Percentiles rank a stretch among this genome's conserved stretches.
phyloP scores from a whole-genome alignment of 2,797 vertebrate genomes.

The Sebastes dallii region DNA sequence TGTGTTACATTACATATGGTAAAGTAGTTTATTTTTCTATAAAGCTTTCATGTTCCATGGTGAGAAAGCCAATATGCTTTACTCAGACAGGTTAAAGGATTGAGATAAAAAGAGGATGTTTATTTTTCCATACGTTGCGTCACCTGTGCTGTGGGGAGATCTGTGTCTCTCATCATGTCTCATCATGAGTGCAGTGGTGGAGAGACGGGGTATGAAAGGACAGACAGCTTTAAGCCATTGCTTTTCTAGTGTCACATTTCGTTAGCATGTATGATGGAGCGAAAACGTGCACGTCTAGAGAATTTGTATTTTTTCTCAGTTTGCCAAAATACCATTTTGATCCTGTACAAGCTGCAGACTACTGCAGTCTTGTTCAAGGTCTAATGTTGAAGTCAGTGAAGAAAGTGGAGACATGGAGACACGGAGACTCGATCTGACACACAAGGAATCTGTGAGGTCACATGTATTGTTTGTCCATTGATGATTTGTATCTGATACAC shows the following conservation, averaged over 20 bases:
- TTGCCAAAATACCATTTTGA: not conserved
- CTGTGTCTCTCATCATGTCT: constrained; percentile 35
- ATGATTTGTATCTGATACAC: not conserved
- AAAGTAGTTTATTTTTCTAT: not conserved
- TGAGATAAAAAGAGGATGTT: constrained; percentile 21
- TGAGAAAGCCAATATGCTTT: not conserved
- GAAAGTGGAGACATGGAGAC: not conserved
- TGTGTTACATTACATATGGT: not conserved
- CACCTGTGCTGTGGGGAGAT: constrained; percentile 19
- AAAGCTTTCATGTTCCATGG: not conserved
- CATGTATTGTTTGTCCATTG: not conserved
- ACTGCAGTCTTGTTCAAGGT: not conserved
- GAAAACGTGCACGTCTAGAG: constrained; percentile 9
- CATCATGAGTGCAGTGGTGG: not conserved
- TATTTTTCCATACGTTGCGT: constrained; percentile 31
- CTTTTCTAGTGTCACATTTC: constrained; percentile 47
- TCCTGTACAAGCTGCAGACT: not conserved
- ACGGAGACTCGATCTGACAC: not conserved
- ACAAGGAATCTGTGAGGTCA: not conserved
- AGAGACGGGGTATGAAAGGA: constrained; percentile 36
- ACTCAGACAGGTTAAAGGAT: not conserved
- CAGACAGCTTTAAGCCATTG: constrained; percentile 37
- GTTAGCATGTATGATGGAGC: constrained; percentile 5
- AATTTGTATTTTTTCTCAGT: not conserved
- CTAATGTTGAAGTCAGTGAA: not conserved